phyloP scores from a whole-genome alignment of 2,113 vertebrate genomes.

The Sula dactylatra region DNA sequence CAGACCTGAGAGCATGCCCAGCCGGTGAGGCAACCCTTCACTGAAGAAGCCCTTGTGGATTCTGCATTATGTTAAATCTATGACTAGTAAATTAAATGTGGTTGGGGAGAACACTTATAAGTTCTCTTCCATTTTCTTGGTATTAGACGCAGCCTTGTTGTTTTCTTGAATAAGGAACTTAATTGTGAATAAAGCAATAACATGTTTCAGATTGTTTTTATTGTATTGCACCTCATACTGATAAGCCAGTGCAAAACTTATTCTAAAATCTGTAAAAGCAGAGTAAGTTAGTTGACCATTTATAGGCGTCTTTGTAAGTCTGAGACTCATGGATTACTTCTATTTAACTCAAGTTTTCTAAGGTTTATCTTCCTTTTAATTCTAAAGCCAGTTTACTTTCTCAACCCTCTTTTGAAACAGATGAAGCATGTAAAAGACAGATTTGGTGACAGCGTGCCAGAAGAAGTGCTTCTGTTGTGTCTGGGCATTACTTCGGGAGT shows the following conservation, averaged over 20 bases:
- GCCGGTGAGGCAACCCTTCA: too few relatives aligned
- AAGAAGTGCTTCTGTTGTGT: conserved; percentile 90
- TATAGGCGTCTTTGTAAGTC: neutral
- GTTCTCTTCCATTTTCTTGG: accelerated
- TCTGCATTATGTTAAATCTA: neutral
- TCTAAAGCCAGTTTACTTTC: neutral
- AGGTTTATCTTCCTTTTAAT: neutral
- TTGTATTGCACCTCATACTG: neutral
- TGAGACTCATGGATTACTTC: neutral
- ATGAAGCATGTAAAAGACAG: conserved; percentile 89
- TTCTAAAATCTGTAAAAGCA: neutral
- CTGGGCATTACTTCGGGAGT: conserved; percentile 90
- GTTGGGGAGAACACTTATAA: neutral
- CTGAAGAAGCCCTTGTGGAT: neutral
- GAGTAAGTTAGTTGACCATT: neutral
- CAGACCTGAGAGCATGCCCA: neutral
- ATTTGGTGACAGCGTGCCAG: conserved; percentile 73
- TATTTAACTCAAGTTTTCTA: neutral
- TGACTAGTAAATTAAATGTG: neutral
- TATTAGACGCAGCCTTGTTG: neutral
- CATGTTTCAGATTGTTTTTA: neutral
- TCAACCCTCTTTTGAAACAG: conserved; percentile 68
- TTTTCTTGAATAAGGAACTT: neutral
- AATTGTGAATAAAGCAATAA: neutral
- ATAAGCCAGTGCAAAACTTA: neutral